A percentile compares a stretch with the other conserved stretches of the same genome.
Evolutionary conservation across 1,140 invertebrate species (phyloP).

Genomic region (Oscheius sp.): DNA sequence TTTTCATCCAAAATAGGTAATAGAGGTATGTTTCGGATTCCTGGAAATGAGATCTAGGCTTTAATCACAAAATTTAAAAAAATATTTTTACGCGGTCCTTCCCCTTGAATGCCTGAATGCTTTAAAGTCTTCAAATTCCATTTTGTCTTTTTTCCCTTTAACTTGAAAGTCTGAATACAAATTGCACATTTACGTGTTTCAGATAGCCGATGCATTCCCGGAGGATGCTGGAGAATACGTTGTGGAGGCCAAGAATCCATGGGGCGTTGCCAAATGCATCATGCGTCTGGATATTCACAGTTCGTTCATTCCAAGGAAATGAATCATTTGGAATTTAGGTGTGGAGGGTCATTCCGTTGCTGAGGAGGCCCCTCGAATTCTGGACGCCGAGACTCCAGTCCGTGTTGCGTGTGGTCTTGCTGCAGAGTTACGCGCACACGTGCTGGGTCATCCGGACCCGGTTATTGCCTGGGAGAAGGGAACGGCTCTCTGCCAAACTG

Average conservation of each 20-base stretch:
- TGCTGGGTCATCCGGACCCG: slow-evolving; percentile 45
- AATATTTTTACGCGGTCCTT: no score
- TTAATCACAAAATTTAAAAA: no score
- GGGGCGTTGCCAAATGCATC: slow-evolving; percentile 35
- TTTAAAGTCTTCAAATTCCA: no score
- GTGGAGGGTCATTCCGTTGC: slow-evolving; percentile 25
- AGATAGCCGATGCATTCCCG: slow-evolving; percentile 82
- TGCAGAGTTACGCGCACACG: slow-evolving; percentile 30
- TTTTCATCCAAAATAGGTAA: no score
- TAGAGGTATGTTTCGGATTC: no score
- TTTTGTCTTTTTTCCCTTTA: no score
- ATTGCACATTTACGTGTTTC: slow-evolving; percentile 63
- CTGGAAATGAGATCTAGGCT: no score
- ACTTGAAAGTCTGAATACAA: neutral
- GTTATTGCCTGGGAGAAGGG: slow-evolving; percentile 50
- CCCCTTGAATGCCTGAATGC: no score
- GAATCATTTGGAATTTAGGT: slow-evolving; percentile 14
- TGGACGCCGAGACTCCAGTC: slow-evolving; percentile 23
- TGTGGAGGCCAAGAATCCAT: slow-evolving; percentile 78
- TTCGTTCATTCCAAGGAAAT: slow-evolving; percentile 25
- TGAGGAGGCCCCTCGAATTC: slow-evolving; percentile 39
- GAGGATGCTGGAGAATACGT: slow-evolving; percentile 88
- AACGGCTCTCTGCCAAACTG: slow-evolving; percentile 32
- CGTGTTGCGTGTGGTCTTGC: slow-evolving; percentile 22
- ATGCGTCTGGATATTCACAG: slow-evolving; percentile 45